Conservation (phyloP, 2,797 vertebrate genomes). For the Danio choprae region DNA sequence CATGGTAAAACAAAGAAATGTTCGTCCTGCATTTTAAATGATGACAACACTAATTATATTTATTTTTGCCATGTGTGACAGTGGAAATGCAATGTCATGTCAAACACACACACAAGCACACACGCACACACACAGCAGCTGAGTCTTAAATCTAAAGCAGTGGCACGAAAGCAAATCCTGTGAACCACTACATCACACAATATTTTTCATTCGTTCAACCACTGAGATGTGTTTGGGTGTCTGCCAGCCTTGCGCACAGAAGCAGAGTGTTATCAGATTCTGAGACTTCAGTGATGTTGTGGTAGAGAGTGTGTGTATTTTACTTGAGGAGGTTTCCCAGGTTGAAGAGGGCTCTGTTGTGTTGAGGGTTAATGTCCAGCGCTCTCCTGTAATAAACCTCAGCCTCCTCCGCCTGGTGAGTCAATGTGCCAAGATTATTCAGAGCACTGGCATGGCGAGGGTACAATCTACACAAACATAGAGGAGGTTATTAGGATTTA, state of each 20-base stretch:
- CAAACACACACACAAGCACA: no score
- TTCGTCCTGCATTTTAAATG: no score
- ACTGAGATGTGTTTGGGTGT: not conserved
- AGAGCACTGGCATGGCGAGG: slow-evolving; percentile 96
- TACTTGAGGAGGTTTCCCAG: slow-evolving; percentile 96
- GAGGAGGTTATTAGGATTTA: not conserved
- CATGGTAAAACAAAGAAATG: no score
- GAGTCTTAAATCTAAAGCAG: not conserved
- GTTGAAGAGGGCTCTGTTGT: slow-evolving; percentile 96
- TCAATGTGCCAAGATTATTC: slow-evolving; percentile 95
- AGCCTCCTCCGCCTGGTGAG: slow-evolving; percentile 82
- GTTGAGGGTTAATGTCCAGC: slow-evolving; percentile 89
- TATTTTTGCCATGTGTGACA: no score
- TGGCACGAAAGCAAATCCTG: not conserved
- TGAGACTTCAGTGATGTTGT: not conserved
- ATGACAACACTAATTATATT: no score
- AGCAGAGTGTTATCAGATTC: not conserved
- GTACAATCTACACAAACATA: slow-evolving; percentile 81
- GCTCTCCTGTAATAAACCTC: slow-evolving; percentile 91
- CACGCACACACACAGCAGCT: not conserved
- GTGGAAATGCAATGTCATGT: no score
- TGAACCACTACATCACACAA: not conserved
- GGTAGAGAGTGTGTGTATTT: slow-evolving; percentile 35
- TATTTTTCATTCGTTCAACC: slow-evolving; percentile 4
- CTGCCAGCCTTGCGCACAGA: not conserved